Evolutionary conservation across 2,113 vertebrate genomes (phyloP), one percentile per base, ranked within the genome.

Genomic region (Rhabdornis inornatus): DNA sequence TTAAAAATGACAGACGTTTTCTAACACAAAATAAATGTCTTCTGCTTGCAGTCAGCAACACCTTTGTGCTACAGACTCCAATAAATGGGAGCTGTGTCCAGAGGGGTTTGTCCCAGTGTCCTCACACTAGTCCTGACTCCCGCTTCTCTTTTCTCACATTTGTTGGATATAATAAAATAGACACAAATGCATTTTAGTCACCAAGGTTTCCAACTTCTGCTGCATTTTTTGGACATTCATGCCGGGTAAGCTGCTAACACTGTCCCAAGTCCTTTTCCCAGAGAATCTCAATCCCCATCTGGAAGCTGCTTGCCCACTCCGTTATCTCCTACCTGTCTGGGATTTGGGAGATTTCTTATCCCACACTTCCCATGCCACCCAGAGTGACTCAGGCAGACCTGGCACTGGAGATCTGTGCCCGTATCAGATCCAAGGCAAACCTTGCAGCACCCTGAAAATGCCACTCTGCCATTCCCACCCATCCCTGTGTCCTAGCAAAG

Each of bases 251-350:
- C 9, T 45, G n/a, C 13, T 37, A 33, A 28, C 0, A 1, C 20
- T 15, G 7, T 14, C 33, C 33, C 27, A 61, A 17, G 20, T n/a
- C 24, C 33, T 87, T 44, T 63, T 27, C 30, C 50, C 45, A 31
- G 39, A 53, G 14, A 8, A 27, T 39, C 44, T 64, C 39, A 15
- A 33, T 53, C 15, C 17, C 16, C 4, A 3, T 15, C 64, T 0
- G 0, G 10, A 31, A 19, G 5, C 21, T 1, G 0, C 1, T 0
- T 2, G 11, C 23, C 42, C 2, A 2, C 37, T 69, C 5, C 0
- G 1, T 50, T 57, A 37, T 7, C 44, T 71, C 30, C 77, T n/a
- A 20, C 24, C 69, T 57, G 7, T 35, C 15, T 20, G 52, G 50
- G 42, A 30, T 76, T 45, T 85, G 40, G 22, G 35, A 31, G 19